Conservation (phyloP, 2,113 vertebrate species). For the Balaeniceps rex region DNA sequence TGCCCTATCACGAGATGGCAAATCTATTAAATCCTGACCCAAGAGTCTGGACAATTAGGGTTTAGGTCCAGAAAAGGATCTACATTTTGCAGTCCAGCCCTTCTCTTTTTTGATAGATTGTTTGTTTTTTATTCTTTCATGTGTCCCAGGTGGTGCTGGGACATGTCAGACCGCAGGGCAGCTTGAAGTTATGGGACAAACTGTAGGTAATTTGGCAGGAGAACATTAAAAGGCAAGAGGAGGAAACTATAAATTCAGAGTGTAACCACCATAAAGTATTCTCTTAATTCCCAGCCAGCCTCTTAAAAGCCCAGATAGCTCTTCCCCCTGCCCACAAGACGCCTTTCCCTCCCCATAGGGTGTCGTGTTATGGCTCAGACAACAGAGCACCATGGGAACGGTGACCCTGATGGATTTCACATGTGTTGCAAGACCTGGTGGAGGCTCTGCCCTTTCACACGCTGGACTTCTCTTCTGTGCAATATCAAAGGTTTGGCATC, state of each 20-base stretch:
- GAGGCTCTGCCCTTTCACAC: constrained; percentile 7
- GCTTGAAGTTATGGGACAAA: constrained; percentile 13
- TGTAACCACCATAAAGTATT: constrained; percentile 53
- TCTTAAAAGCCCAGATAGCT: constrained; percentile 43
- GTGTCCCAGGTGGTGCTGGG: constrained; percentile 24
- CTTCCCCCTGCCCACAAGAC: constrained; percentile 7
- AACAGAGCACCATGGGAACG: neutral
- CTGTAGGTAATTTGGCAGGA: constrained; percentile 33
- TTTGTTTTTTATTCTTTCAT: constrained; percentile 1
- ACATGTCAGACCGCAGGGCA: constrained; percentile 21
- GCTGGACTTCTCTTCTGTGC: neutral
- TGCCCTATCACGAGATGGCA: neutral
- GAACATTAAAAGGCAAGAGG: constrained; percentile 54
- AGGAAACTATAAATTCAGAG: constrained; percentile 65
- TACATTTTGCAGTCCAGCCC: neutral
- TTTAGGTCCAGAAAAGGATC: neutral
- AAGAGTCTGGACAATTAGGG: neutral
- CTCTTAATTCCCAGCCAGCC: constrained; percentile 47
- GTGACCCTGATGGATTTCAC: constrained; percentile 43
- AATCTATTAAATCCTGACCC: neutral
- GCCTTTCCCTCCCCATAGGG: constrained; percentile 19
- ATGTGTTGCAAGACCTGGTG: constrained; percentile 1
- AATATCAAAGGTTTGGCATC: neutral
- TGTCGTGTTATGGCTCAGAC: neutral
- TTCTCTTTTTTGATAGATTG: neutral